phyloP scores from a whole-genome alignment of 2,113 vertebrate genomes.

The Xiphophorus maculatus region DNA sequence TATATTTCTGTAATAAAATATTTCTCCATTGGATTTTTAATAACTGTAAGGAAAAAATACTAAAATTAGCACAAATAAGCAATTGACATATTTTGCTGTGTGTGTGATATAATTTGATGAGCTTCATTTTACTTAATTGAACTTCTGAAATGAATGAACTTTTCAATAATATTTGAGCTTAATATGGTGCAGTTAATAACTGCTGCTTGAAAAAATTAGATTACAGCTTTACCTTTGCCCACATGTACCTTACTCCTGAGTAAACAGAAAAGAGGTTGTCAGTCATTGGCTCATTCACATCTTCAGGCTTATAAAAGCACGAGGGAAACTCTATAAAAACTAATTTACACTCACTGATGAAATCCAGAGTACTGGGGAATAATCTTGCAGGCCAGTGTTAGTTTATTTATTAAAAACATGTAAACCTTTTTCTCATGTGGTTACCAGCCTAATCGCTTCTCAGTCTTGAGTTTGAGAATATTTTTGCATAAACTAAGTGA shows the following conservation, averaged over 20 bases:
- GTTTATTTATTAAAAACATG: not conserved
- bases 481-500: not conserved
- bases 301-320: slow-evolving; percentile 20
- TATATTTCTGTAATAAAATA: not conserved
- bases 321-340: not conserved
- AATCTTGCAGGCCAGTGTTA: not conserved
- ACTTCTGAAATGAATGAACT: not conserved
- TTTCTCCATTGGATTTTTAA: not conserved
- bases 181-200: not conserved
- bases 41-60: not conserved
- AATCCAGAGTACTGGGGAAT: slow-evolving; percentile 2
- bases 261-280: not conserved
- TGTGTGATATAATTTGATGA: not conserved
- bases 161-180: not conserved
- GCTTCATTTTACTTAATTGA: not conserved
- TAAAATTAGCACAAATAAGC: not conserved
- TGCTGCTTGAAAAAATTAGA: too few species aligned
- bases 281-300: slow-evolving; percentile 21
- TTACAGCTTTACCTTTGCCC: not conserved
- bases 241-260: not conserved
- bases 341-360: slow-evolving; percentile 5
- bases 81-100: not conserved
- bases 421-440: not conserved
- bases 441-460: not conserved
- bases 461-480: slow-evolving; percentile 1